phyloP scores from a whole-genome alignment of 2,888 invertebrate genomes.

The Trichopria drosophilae region DNA sequence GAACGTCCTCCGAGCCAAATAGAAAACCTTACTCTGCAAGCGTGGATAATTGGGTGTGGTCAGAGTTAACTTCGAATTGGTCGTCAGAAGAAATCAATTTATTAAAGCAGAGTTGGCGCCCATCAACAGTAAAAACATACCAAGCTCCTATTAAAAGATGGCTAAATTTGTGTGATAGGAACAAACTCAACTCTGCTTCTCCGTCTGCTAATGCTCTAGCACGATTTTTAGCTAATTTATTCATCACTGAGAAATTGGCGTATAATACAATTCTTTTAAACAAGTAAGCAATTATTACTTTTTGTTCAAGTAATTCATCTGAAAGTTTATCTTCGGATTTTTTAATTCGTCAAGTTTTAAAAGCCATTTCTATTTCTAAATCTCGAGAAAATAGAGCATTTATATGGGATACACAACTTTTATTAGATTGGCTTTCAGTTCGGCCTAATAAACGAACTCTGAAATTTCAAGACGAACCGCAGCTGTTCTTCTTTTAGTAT shows the following conservation, averaged over 20 bases:
- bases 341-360: constrained; percentile 30
- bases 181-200: constrained; percentile 15
- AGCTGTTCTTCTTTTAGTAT: constrained; percentile 29
- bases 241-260: constrained; percentile 23
- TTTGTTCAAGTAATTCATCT: constrained; percentile 19
- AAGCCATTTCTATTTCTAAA: constrained; percentile 20
- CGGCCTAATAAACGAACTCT: constrained; percentile 12
- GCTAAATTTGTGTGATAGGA: constrained; percentile 27
- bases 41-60: constrained; percentile 34
- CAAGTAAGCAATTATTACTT: constrained; percentile 33
- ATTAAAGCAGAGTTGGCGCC: constrained; percentile 28
- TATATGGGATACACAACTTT: constrained; percentile 31
- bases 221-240: constrained; percentile 32
- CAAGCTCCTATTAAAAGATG: constrained; percentile 30
- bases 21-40: constrained; percentile 28
- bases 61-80: constrained; percentile 15
- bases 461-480: constrained; percentile 34
- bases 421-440: constrained; percentile 29
- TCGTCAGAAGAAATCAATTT: constrained; percentile 19
- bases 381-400: constrained; percentile 23
- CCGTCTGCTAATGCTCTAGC: constrained; percentile 27
- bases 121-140: constrained; percentile 32
- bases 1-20: constrained; percentile 23
- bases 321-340: constrained; percentile 23
- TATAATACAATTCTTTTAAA: constrained; percentile 32